Base-by-base conservation (phyloP, 2,113 vertebrate species). In the Acanthochromis polyacanthus region DNA sequence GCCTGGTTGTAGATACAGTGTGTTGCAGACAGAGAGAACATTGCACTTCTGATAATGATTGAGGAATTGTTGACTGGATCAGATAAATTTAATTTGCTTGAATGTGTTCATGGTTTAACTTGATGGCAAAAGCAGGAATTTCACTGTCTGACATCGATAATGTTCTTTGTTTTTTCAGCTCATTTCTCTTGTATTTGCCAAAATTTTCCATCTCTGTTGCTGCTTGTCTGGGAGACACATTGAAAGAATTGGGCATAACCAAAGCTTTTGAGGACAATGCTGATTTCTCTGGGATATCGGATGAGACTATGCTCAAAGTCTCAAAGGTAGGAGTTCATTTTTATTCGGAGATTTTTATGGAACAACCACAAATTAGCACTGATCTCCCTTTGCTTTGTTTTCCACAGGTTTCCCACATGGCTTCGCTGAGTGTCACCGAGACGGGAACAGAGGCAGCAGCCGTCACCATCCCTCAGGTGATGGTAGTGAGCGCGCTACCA, bases 271-370 rank as follows among this genome's bases (percentile, higher is more conserved):
- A 20, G 0, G 22, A 92, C 1, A 16, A 4, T 0, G 95, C 95
- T 16, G 91, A 97, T 75, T 95, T 98, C 63, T 95, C 96, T 55
- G 94, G 94, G 79, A 95, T 97, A 10, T 92, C 94, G 0, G 73
- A 57, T 0, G 61, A 91, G 0, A 1, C 82, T 9, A 92, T 75
- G 2, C 86, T 96, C 30, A 95, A 95, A 77, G 43, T 96, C 43
- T 95, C 95, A 30, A 94, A 94, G 93, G 97, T 99, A 94, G 80
- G 12, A 3, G 14, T 4, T 9, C 40, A 43, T 15, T 43, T 43
- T 15, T 15, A 14, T 4, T 15, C 12, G 30, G 30, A 6, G 11
- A 12, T 43, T 43, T 43, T 14, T 4, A 14, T 43, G 40, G 40
- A 12, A 25, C 25, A 25, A 25, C 25, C 2, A 25, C 30, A 30